Evolutionary conservation across 2,797 vertebrate genomes (phyloP), one percentile per base, ranked within the genome.

Genomic region (Chaetophractus vellerosus): DNA sequence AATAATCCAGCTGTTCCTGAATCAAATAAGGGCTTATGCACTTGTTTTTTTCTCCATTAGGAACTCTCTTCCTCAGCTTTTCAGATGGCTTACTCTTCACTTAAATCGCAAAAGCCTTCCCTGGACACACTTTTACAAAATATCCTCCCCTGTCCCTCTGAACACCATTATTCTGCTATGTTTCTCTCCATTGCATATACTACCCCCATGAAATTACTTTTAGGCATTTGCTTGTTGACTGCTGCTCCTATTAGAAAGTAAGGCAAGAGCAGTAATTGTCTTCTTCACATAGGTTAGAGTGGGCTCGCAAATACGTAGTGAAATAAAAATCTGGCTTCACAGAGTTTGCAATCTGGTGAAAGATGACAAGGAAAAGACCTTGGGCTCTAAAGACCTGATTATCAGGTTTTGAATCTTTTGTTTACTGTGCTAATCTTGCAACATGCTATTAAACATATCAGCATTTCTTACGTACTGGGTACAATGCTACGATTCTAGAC

Each of bases 401-500:
- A 59, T 72, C 69, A 33, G 23, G 57, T 85, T 45, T 50, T 68
- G 26, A 52, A 6, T 64, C 66, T 93, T 24, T n/a, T 63, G 31
- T 84, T 90, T 80, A 75, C 52, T 88, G 36, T 55, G 59, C 41
- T 81, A 66, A 80, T 52, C 57, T 93, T 57, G 55, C 23, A 68
- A 52, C 23, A 68, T 36, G 26, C 31, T 68, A 84, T 33, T 50
- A 79, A 76, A 48, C 2, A 52, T 33, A 84, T 45, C 63, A 52
- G 23, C 57, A 38, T 93, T 75, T 80, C 31, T 61, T 84, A 38
- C 18, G 23, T 76, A 26, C 38, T n/a, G 88, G 55, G n/a, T 6
- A 80, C 45, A 55, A 71, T 76, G 66, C 64, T 36, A 91, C 84
- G 85, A 90, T 61, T 93, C 48, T 71, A 78, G n/a, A 55, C n/a